Evolutionary conservation across 2,888 invertebrate species (phyloP), one percentile per base, ranked within the genome.

Genomic region (Furcula furcula): DNA sequence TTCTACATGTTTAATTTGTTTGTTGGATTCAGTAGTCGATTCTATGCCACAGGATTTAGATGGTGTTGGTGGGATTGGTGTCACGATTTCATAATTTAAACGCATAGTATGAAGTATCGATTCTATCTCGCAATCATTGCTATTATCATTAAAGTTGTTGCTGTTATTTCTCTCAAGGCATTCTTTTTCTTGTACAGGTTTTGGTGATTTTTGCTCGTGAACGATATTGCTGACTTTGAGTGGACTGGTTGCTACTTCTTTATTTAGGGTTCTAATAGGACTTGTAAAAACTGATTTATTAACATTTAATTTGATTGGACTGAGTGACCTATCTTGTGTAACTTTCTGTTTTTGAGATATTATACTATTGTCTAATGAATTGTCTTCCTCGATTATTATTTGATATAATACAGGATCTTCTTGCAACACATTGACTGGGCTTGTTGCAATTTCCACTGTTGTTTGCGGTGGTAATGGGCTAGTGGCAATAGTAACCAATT

Each of bases 61-160:
- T 14, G 84, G 82, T 16, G 76, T 70, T 31, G 40, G 47, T 11
- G 85, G 83, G 30, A 84, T 63, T 13, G 85, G 85, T 6, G 83
- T 73, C 36, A 86, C 50, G 18, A 71, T 39, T 10, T 41, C 45
- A 30, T 55, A 51, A 37, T 51, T 47, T 15, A 81, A 48, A 33
- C 67, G 59, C 80, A 85, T 83, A 7, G 40, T 47, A 42, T 53
- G 57, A 29, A 86, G 62, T 52, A 85, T 86, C 41, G 48, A 69
- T 52, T 74, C 68, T 40, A 87, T 61, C 66, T 87, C 87, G 34
- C 20, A 29, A 48, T 84, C 77, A 40, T 46, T 52, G 21, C 35
- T 47, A 29, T 44, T 48, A 13, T 66, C 65, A 27, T 61, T 43
- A 26, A 62, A 34, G 34, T 61, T 64, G 10, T 47, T 53, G 43